These are phyloP conservation scores for Eulemur albifrons DNA, from an alignment of 2,797 vertebrate species.

Conservation along the genomic window DNA sequence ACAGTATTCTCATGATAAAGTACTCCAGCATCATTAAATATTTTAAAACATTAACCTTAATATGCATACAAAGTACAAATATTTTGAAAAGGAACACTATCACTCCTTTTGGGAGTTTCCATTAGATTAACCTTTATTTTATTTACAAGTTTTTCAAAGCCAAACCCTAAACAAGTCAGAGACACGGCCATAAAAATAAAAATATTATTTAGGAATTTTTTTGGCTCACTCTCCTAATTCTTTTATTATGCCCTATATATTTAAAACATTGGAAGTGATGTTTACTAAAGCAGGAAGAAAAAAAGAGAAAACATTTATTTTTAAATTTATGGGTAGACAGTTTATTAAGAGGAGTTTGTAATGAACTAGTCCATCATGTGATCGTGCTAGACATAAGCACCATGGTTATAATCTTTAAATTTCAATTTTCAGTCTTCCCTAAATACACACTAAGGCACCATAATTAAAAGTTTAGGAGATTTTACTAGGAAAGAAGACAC, in stretches of 20 bases:
- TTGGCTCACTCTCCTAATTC: background rate
- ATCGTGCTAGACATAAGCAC: background rate
- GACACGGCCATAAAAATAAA: background rate
- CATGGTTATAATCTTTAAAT: constrained; percentile 19
- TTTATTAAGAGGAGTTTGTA: constrained; percentile 17
- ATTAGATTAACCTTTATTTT: background rate
- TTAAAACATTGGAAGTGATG: background rate
- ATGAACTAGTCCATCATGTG: background rate
- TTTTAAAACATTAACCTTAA: background rate
- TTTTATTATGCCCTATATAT: background rate
- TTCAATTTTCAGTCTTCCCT: background rate
- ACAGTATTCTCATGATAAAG: background rate
- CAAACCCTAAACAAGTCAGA: background rate
- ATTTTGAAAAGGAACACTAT: background rate
- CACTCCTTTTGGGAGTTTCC: background rate
- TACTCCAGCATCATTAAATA: background rate
- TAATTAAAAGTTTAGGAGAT: constrained; percentile 1
- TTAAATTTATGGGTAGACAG: background rate
- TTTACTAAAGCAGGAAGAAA: background rate
- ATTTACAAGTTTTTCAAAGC: background rate
- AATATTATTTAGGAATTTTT: background rate
- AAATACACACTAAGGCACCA: background rate
- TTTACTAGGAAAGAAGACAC: background rate
- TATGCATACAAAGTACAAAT: background rate
- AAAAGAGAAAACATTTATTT: background rate